These are phyloP conservation scores for Limnothrissa miodon DNA, from an alignment of 2,113 vertebrate species.

Conservation along the genomic window DNA sequence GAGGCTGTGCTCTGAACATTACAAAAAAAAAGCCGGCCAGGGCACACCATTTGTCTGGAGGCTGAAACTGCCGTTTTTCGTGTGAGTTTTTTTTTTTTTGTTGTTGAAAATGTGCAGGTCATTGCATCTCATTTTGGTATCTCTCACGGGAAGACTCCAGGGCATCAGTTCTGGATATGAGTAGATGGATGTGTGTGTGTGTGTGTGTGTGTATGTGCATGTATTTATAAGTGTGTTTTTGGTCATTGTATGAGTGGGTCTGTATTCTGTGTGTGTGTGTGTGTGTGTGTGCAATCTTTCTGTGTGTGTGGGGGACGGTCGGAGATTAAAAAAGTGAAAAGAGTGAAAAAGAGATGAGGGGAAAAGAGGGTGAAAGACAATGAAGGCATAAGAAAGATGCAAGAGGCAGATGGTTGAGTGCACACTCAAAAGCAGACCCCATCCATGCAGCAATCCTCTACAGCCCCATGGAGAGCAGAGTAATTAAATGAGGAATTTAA, in stretches of 20 bases:
- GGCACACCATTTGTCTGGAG: neutral
- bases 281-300: neutral
- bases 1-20: neutral
- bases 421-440: conserved; percentile 71
- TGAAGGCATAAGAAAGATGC: conserved; percentile 36
- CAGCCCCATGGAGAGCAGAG: conserved; percentile 74
- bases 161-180: neutral
- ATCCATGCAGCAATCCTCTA: conserved; percentile 75
- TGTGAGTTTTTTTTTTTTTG: neutral
- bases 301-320: neutral
- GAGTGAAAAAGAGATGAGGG: conserved; percentile 49
- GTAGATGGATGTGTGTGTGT: neutral
- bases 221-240: conserved; percentile 2
- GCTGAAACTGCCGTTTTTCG: neutral
- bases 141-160: neutral
- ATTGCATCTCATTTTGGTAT: neutral
- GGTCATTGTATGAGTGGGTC: neutral
- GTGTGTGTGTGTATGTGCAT: conserved; percentile 22
- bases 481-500: conserved; percentile 82
- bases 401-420: conserved; percentile 76
- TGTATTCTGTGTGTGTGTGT: neutral
- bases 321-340: too few species aligned
- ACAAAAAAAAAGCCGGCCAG: neutral
- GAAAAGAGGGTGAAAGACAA: conserved; percentile 40
- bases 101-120: neutral